A percentile compares a stretch with the other conserved stretches of the same genome.
phyloP scores from a whole-genome alignment of 2,888 invertebrate genomes.

The Panzeria rudis region DNA sequence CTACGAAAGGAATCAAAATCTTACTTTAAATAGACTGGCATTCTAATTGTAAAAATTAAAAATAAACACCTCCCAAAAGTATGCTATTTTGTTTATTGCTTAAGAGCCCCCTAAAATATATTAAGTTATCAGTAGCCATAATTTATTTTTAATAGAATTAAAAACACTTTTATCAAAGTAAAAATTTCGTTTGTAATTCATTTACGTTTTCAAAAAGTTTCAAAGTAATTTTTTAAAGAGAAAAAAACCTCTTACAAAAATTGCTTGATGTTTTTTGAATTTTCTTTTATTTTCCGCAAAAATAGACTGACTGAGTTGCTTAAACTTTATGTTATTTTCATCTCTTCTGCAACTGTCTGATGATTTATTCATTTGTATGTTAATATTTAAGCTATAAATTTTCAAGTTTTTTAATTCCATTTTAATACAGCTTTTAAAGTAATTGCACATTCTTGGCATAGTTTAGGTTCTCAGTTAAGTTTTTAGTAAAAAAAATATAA shows the following conservation, averaged over 20 bases:
- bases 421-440: slow-evolving; percentile 85
- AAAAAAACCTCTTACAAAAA: neutral
- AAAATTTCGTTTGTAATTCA: neutral
- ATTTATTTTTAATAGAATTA: neutral
- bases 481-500: neutral
- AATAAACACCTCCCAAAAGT: slow-evolving; percentile 6
- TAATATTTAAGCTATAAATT: slow-evolving; percentile 30
- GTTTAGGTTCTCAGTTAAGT: slow-evolving; percentile 87
- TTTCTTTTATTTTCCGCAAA: neutral
- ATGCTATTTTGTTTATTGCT: neutral
- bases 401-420: slow-evolving; percentile 22
- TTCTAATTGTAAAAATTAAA: slow-evolving; percentile 41
- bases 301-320: neutral
- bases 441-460: slow-evolving; percentile 99
- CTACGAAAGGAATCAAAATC: too few relatives aligned
- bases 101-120: neutral
- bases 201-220: neutral
- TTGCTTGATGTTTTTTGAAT: neutral
- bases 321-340: neutral
- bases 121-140: neutral
- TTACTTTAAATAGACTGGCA: too few relatives aligned
- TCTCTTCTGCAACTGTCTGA: neutral
- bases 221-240: neutral
- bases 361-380: neutral
- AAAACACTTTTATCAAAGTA: neutral